A percentile compares a stretch with the other conserved stretches of the same genome.
phyloP scores from a whole-genome alignment of 2,797 vertebrate species.

The Staurois parvus region DNA sequence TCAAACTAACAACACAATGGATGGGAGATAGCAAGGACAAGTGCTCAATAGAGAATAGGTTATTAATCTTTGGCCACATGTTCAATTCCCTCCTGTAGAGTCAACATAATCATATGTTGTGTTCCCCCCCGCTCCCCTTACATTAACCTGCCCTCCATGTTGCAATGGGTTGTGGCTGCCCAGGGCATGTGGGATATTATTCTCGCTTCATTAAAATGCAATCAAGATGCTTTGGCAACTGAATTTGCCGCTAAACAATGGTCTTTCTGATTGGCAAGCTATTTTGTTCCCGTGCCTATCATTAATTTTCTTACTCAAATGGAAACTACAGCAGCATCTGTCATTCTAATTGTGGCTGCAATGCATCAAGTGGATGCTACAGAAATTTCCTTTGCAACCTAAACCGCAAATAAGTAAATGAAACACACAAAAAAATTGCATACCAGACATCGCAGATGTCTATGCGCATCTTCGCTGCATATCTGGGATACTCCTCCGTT shows the following conservation, averaged over 20 bases:
- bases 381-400: slow-evolving; percentile 35
- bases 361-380: slow-evolving; percentile 54
- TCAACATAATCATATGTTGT: slow-evolving; percentile 46
- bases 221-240: slow-evolving; percentile 60
- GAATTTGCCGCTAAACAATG: slow-evolving; percentile 58
- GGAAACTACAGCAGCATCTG: slow-evolving; percentile 67
- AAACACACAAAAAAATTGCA: slow-evolving; percentile 11
- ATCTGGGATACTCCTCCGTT: not conserved
- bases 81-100: slow-evolving; percentile 21
- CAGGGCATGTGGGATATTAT: slow-evolving; percentile 47
- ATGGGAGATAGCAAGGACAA: slow-evolving; percentile 47
- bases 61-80: slow-evolving; percentile 51
- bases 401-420: slow-evolving; percentile 54
- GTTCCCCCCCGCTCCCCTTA: not conserved
- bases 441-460: slow-evolving; percentile 4
- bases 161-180: slow-evolving; percentile 14
- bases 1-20: not conserved
- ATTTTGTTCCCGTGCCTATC: slow-evolving; percentile 61
- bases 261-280: slow-evolving; percentile 52
- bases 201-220: slow-evolving; percentile 53
- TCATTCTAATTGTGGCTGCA: slow-evolving; percentile 65
- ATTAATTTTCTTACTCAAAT: slow-evolving; percentile 64
- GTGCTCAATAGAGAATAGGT: slow-evolving; percentile 34
- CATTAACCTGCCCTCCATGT: slow-evolving; percentile 46
- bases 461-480: slow-evolving; percentile 32